Evolutionary conservation across 1,140 invertebrate genomes (phyloP).

Genomic region (Cephus cinctus): DNA sequence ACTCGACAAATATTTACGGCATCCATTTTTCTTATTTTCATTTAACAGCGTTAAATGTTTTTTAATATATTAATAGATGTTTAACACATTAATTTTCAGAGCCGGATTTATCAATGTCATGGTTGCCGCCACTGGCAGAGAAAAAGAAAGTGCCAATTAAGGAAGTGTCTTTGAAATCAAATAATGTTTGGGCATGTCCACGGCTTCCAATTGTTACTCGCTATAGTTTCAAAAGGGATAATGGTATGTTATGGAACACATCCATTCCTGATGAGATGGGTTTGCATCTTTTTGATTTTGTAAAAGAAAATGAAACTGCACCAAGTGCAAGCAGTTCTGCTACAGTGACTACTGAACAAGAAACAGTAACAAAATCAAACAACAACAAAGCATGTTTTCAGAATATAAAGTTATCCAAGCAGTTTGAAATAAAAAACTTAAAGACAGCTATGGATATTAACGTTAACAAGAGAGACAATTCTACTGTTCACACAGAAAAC

Average conservation of each 20-base stretch:
- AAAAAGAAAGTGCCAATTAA: conserved; percentile 28
- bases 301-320: conserved; percentile 8
- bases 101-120: conserved; percentile 12
- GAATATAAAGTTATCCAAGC: too few relatives aligned
- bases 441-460: too few relatives aligned
- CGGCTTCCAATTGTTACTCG: conserved; percentile 46
- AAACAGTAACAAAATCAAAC: too few relatives aligned
- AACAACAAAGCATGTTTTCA: too few relatives aligned
- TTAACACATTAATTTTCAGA: too few relatives aligned
- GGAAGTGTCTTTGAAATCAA: conserved; percentile 24
- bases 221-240: conserved; percentile 43
- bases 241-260: conserved; percentile 22
- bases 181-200: conserved; percentile 35
- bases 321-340: too few relatives aligned
- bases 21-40: not conserved
- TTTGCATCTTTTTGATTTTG: conserved; percentile 12
- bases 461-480: too few relatives aligned
- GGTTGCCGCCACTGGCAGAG: conserved; percentile 17
- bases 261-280: conserved; percentile 11
- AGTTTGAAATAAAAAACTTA: too few relatives aligned
- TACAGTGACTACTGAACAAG: too few relatives aligned
- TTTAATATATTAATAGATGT: too few relatives aligned
- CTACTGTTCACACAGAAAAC: too few relatives aligned
- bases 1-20: not conserved
- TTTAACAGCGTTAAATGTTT: too few relatives aligned